A percentile compares a stretch with the other conserved stretches of the same genome.
phyloP scores from a whole-genome alignment of 2,797 vertebrate genomes.

The Emys orbicularis region DNA sequence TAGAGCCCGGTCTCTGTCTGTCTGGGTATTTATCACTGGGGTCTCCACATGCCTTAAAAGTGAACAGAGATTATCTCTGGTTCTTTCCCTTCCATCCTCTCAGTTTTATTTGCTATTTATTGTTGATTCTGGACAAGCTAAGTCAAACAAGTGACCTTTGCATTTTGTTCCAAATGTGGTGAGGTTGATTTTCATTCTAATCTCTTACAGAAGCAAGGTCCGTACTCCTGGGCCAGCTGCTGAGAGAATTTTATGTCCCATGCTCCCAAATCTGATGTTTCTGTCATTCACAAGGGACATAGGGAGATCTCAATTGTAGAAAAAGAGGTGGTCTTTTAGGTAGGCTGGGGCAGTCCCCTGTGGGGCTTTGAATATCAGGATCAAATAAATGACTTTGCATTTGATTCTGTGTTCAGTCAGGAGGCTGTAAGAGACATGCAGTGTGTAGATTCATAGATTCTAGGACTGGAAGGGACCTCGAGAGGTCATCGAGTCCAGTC shows the following conservation, averaged over 20 bases:
- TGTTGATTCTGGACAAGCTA: constrained; percentile 71
- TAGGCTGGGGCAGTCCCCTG: background rate
- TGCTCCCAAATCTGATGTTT: background rate
- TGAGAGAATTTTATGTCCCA: background rate
- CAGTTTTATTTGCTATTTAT: constrained; percentile 66
- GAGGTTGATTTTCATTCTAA: constrained; percentile 40
- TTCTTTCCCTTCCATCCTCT: constrained; percentile 41
- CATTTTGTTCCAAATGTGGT: constrained; percentile 26
- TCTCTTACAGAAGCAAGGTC: background rate
- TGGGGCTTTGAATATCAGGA: background rate
- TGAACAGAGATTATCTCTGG: background rate
- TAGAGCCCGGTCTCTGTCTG: constrained; percentile 69
- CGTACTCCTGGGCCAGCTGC: background rate
- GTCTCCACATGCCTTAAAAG: constrained; percentile 59
- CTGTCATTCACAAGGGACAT: background rate
- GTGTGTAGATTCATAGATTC: background rate
- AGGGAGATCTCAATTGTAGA: background rate
- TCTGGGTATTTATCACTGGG: constrained; percentile 56
- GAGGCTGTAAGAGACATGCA: background rate
- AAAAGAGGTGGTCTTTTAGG: background rate
- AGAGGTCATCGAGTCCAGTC: too few species aligned
- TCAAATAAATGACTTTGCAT: background rate
- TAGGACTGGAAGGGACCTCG: too few species aligned
- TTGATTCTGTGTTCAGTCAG: background rate
- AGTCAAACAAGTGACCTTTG: constrained; percentile 53